Base-by-base conservation (phyloP, 1,140 invertebrate genomes). In the Anastrepha ludens region DNA sequence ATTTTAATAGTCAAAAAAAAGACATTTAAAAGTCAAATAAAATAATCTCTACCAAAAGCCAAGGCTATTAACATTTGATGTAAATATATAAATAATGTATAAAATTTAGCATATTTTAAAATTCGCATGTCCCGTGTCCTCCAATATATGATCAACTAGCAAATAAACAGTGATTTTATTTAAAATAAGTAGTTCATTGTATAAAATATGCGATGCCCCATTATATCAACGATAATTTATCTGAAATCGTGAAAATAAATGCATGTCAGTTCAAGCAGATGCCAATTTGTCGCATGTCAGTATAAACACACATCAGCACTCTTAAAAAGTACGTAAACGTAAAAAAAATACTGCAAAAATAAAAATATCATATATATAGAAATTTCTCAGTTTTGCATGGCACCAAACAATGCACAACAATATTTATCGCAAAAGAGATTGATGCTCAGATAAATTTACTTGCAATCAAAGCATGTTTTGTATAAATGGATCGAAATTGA, bases 401-500 rank as follows among this genome's bases (percentile, higher is more conserved):
- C 7, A 81, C 74, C 47, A n/a, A 81, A 67, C n/a, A 29, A 67
- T 8, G 4, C 29, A 20, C 64, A 67, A 67, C 2, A 67, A 67
- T 29, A 67, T 74, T 74, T 74, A 74, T 74, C 70, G 41, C 44
- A 44, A 50, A 47, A 74, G 44, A 74, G 44, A 74, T 50, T 74
- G 44, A 74, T n/a, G 70, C 44, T 0, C 70, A 41, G 70, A 74
- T 74, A 74, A 74, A 17, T 74, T 44, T n/a, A 74, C 41, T 47
- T 50, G 70, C 70, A 74, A 11, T 74, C 70, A 44, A 74, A 74
- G 70, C 70, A 74, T 74, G 70, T 39, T 74, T 81, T 81, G 44
- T 9, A 55, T 29, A 4, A 81, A 81, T n/a, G 44, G 47, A 55
- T 47, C 11, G n/a, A 81, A 50, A 13, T 81, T 50, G 17, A 3